These are phyloP conservation scores for Pristionchus entomophagus DNA, from an alignment of 2,888 invertebrate species.

Conservation along the genomic window DNA sequence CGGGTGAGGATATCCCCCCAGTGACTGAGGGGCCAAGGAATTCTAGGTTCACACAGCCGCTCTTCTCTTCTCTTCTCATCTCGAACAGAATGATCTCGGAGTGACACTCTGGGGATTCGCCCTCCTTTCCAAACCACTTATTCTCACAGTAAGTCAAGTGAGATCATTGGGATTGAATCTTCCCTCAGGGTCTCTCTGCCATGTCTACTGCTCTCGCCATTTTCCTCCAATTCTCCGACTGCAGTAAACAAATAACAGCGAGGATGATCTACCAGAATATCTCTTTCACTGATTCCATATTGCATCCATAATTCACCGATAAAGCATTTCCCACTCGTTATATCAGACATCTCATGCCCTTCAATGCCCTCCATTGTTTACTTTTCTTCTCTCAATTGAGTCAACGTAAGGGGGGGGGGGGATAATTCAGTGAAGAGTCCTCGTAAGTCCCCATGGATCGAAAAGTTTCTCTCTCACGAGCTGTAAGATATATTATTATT, in stretches of 20 bases:
- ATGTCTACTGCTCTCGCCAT: conserved; percentile 27
- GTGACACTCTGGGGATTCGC: conserved; percentile 29
- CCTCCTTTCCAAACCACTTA: conserved; percentile 5
- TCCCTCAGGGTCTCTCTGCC: conserved; percentile 31
- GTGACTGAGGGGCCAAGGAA: too few relatives aligned
- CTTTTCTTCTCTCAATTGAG: neutral
- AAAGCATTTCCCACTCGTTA: neutral
- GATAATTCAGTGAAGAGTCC: neutral
- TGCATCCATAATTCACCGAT: conserved; percentile 3
- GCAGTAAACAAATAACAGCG: neutral
- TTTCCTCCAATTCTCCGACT: conserved; percentile 12
- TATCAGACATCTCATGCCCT: neutral
- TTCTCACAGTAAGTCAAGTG: neutral
- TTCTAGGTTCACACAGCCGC: neutral
- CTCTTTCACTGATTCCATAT: neutral
- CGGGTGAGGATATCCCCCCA: neutral
- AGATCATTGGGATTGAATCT: neutral
- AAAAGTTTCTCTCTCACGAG: conserved; percentile 10
- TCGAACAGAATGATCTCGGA: conserved; percentile 35
- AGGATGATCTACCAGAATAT: neutral
- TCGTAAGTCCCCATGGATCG: neutral
- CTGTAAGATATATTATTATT: neutral
- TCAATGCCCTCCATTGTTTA: neutral
- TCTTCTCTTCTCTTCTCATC: conserved; percentile 33
- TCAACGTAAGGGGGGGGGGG: neutral